A percentile compares a stretch with the other conserved stretches of the same genome.
phyloP scores from a whole-genome alignment of 2,113 vertebrate genomes.

The Coryphaenoides rupestris region DNA sequence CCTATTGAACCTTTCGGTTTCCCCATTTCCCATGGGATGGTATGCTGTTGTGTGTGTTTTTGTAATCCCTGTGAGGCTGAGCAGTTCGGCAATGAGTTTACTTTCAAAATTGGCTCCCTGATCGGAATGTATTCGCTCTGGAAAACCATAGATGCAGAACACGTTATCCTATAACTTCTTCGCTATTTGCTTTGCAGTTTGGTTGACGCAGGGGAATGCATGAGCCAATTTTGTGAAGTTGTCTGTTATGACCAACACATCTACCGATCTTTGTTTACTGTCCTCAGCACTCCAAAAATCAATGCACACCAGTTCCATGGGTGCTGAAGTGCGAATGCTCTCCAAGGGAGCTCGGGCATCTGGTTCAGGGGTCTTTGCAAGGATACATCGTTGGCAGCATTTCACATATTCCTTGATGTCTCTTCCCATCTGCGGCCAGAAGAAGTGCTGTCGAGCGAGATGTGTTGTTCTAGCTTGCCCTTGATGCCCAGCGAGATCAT shows the following conservation, averaged over 20 bases:
- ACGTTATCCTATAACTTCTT: conserved; percentile 24
- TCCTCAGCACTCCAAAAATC: conserved; percentile 20
- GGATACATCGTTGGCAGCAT: conserved; percentile 17
- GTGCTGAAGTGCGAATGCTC: conserved; percentile 11
- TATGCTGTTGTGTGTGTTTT: conserved; percentile 21
- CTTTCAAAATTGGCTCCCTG: conserved; percentile 25
- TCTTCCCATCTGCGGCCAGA: conserved; percentile 10
- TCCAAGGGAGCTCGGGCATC: conserved; percentile 18
- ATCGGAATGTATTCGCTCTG: conserved; percentile 10
- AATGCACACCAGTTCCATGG: conserved; percentile 20
- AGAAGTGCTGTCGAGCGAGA: conserved; percentile 6
- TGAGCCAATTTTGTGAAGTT: conserved; percentile 20
- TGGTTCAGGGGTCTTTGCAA: conserved; percentile 16
- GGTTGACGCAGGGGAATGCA: conserved; percentile 11
- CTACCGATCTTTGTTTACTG: conserved; percentile 5
- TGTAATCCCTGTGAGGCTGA: not conserved
- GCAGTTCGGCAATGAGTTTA: conserved; percentile 10
- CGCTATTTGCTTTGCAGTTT: conserved; percentile 16
- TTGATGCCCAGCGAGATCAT: not conserved
- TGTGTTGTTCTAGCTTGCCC: no score
- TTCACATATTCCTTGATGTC: conserved; percentile 15
- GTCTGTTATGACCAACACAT: conserved; percentile 23
- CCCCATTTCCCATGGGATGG: conserved; percentile 24
- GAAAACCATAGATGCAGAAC: conserved; percentile 16
- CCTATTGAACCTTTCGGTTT: conserved; percentile 18